phyloP scores from a whole-genome alignment of 2,113 vertebrate species.

The Pagrus major region DNA sequence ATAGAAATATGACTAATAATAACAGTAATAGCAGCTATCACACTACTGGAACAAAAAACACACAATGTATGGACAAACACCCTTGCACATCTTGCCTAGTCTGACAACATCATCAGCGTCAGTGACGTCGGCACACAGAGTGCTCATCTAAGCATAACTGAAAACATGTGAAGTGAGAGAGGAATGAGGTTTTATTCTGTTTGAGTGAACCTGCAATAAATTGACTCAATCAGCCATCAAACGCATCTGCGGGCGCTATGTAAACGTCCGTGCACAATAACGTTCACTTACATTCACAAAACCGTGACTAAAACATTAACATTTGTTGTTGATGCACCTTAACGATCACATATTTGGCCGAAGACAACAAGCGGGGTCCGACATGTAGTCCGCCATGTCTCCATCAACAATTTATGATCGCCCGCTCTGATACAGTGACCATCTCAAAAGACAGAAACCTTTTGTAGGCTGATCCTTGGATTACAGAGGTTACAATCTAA shows the following conservation, averaged over 20 bases:
- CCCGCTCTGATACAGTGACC: background rate
- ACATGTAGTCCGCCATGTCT: background rate
- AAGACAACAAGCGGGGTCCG: background rate
- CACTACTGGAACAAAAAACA: too few relatives aligned
- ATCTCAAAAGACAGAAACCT: background rate
- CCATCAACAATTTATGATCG: background rate
- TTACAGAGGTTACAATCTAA: background rate
- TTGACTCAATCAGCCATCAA: background rate
- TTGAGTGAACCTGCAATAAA: background rate
- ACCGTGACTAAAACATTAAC: too few relatives aligned
- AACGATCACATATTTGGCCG: background rate
- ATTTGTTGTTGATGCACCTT: too few relatives aligned
- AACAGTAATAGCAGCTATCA: too few relatives aligned
- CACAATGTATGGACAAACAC: too few relatives aligned
- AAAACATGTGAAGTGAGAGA: background rate
- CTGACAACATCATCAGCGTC: background rate
- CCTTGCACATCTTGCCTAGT: background rate
- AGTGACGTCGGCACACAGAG: too few relatives aligned
- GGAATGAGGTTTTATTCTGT: background rate
- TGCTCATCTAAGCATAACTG: background rate
- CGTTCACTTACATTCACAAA: background rate
- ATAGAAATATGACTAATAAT: too few relatives aligned
- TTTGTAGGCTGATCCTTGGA: too few relatives aligned
- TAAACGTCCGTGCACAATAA: too few relatives aligned
- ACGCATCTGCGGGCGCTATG: background rate